Base-by-base conservation (phyloP, 1,140 invertebrate species). In the Drosophila orosa region DNA sequence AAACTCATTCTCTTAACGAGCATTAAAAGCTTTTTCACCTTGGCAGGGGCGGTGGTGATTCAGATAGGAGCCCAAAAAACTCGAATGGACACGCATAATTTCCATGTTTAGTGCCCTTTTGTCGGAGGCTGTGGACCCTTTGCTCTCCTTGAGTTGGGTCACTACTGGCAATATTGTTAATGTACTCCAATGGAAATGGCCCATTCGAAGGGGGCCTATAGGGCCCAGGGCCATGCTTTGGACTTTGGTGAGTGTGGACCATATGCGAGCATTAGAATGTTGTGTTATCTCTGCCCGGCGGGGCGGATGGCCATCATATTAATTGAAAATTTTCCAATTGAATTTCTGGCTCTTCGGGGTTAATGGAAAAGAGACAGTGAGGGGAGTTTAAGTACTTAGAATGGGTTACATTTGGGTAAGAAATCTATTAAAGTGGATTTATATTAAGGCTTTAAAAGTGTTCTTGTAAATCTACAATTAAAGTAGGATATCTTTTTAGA, bases 1-100 rank as follows among this genome's bases (percentile, higher is more conserved):
- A 68, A 54, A 60, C 72, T 82, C 78, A 75, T 86, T 78, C 72
- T 65, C 40, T 69, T 33, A 15, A 59, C 56, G 69, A 66, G 47
- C 76, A 79, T 86, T 86, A 87, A 86, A 87, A 86, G 83, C 83
- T 86, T 87, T 86, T 82, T 68, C 66, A 82, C 80, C 85, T 72
- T 77, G 62, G 58, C 47, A 40, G 33, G 9, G 47, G 56, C 65
- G 29, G 47, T 17, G 25, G 42, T 54, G 45, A 17, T 42, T 55
- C 35, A 9, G 33, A 31, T 44, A 19, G 27, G 10, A 13, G 39
- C 31, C 31, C 29, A 60, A 40, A 52, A 50, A 54, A 55, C 22
- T 44, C 56, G 57, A 52, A 76, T 77, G 57, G 72, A 65, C 42
- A 86, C 79, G 79, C 83, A 87, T 87, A 86, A 86, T 86, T 86